Conservation (phyloP, 2,797 vertebrate species). For the Bovichtus variegatus region DNA sequence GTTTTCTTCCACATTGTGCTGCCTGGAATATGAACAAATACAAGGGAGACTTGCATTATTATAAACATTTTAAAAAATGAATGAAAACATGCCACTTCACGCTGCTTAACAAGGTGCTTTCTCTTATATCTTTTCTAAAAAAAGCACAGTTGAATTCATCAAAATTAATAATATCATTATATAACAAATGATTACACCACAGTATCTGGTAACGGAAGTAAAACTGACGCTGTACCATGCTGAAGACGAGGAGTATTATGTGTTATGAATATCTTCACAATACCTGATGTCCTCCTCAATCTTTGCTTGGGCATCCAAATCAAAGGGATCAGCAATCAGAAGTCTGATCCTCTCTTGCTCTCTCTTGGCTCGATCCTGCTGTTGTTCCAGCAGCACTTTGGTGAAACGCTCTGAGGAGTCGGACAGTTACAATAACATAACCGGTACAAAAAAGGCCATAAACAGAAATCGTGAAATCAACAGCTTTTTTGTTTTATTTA, state of each 20-base stretch:
- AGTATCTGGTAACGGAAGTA: not conserved
- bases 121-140: not conserved
- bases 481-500: slow-evolving; percentile 67
- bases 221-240: not conserved
- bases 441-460: not conserved
- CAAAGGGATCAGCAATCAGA: slow-evolving; percentile 96
- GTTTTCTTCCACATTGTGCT: slow-evolving; percentile 99
- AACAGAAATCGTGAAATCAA: not conserved
- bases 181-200: not conserved
- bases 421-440: slow-evolving; percentile 7
- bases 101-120: not conserved
- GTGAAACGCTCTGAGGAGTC: slow-evolving; percentile 91
- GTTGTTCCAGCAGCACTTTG: slow-evolving; percentile 95
- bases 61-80: not conserved
- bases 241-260: not conserved
- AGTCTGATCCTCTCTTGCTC: slow-evolving; percentile 97
- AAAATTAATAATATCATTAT: not conserved
- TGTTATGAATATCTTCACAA: not conserved
- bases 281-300: slow-evolving; percentile 99
- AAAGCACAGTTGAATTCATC: not conserved
- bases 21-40: slow-evolving; percentile 83
- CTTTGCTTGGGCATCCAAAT: slow-evolving; percentile 98
- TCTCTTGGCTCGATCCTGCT: slow-evolving; percentile 94
- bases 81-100: not conserved
- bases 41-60: not conserved